Evolutionary conservation across 1,140 invertebrate genomes (phyloP), one percentile per base, ranked within the genome.

Genomic region (Drosophila repleta): DNA sequence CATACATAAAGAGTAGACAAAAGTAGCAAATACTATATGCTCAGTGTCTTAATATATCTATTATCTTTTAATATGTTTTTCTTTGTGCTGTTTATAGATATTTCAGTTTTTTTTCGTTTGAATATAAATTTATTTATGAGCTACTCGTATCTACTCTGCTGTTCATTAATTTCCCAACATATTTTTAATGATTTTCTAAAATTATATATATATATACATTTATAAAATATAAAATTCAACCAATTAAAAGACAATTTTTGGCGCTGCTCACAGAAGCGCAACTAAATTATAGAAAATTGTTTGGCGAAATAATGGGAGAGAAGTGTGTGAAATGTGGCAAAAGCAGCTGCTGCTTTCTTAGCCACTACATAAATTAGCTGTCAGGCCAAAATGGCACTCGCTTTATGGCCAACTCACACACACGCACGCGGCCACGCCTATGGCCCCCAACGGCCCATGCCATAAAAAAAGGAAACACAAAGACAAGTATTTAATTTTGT

Each of bases 401-500:
- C 43, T 63, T 74, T 74, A 74, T 74, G 71, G 71, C 71, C 66
- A 69, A 73, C 53, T 70, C 76, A 62, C 63, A 52, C 57, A 76
- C 49, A 67, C 11, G 32, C n/a, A 32, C 51, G 63, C 21, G 70
- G 53, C 76, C 64, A 76, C 79, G 75, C 81, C 83, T 62, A 78
- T 26, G 20, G 37, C 53, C 52, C 37, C 4, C 29, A 4, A 0
- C 17, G 35, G 5, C 24, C 20, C 43, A 8, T 18, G 11, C 69
- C 61, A 80, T 77, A 80, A 85, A 71, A 74, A 85, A 35, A 35
- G 6, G 11, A 29, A 29, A 29, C 7, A 61, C 70, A 77, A 79
- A 81, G 82, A 89, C 83, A 88, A 88, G 83, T 88, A 88, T 88
- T 88, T 88, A 88, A 88, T 88, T 88, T 88, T 88, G 76, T 88